Percentiles rank a stretch among this genome's conserved stretches.
Conservation (phyloP, 2,113 vertebrate genomes). For the Rallus limicola region DNA sequence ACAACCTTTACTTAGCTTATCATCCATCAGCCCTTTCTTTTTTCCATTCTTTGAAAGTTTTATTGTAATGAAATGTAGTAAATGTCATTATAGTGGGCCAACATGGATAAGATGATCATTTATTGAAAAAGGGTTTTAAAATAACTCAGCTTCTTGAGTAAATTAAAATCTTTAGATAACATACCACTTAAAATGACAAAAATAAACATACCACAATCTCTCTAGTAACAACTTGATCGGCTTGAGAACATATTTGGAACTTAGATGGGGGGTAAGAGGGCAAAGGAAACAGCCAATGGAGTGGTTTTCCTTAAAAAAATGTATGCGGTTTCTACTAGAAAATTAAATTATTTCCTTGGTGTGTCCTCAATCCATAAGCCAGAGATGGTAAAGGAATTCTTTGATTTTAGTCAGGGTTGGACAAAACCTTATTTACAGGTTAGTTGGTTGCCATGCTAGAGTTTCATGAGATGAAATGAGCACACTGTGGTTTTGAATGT, state of each 20-base stretch:
- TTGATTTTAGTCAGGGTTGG: background rate
- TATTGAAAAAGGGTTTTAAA: constrained; percentile 26
- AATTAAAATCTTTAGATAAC: constrained; percentile 41
- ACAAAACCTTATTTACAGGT: background rate
- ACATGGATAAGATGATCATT: constrained; percentile 53
- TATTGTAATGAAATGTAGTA: constrained; percentile 60
- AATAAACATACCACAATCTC: background rate
- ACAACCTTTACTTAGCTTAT: constrained; percentile 55
- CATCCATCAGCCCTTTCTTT: constrained; percentile 50
- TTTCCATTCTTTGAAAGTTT: constrained; percentile 44
- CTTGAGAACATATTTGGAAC: background rate
- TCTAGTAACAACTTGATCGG: background rate
- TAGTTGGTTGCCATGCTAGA: background rate
- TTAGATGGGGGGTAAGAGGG: background rate
- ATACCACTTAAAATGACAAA: constrained; percentile 29
- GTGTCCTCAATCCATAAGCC: background rate
- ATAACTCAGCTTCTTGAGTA: background rate
- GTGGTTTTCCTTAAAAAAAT: background rate
- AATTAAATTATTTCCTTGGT: background rate
- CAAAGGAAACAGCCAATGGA: background rate
- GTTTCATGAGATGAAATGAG: background rate
- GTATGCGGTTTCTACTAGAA: background rate
- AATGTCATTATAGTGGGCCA: constrained; percentile 55
- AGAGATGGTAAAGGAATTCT: background rate
- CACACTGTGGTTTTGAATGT: background rate